Evolutionary conservation across 1,140 invertebrate genomes (phyloP).

Genomic region (Drosophila yakuba): DNA sequence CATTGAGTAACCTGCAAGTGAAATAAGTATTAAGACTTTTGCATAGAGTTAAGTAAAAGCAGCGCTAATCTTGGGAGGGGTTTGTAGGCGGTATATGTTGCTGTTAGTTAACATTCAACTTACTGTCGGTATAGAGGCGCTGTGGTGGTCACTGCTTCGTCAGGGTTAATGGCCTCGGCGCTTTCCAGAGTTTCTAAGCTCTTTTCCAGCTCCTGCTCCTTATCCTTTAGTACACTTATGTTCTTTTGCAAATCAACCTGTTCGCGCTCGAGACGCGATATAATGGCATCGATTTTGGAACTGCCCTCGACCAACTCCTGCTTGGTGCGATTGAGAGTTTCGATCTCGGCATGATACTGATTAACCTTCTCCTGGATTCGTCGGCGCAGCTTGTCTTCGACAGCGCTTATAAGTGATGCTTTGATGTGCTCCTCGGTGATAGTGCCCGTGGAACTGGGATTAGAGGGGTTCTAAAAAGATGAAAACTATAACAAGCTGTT

Average conservation of each 20-base stretch:
- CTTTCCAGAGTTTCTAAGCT: slow-evolving; percentile 91
- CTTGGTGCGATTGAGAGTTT: slow-evolving; percentile 94
- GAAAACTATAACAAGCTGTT: neutral
- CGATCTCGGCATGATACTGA: slow-evolving; percentile 95
- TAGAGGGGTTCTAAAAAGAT: slow-evolving; percentile 54
- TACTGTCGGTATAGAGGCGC: slow-evolving; percentile 98
- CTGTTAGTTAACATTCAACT: slow-evolving; percentile 62
- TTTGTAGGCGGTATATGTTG: too few species aligned
- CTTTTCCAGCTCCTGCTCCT: slow-evolving; percentile 93
- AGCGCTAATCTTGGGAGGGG: too few species aligned
- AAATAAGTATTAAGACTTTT: neutral
- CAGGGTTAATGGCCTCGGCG: slow-evolving; percentile 94
- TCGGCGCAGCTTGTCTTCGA: slow-evolving; percentile 96
- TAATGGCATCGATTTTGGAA: slow-evolving; percentile 92
- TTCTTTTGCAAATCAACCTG: slow-evolving; percentile 94
- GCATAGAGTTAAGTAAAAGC: too few species aligned
- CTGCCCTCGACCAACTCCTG: slow-evolving; percentile 95
- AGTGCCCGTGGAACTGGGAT: slow-evolving; percentile 87
- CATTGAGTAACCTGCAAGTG: slow-evolving; percentile 91
- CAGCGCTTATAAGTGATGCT: slow-evolving; percentile 96
- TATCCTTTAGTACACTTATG: slow-evolving; percentile 92
- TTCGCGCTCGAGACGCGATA: slow-evolving; percentile 93
- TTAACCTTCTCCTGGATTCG: slow-evolving; percentile 95
- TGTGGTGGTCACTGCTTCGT: slow-evolving; percentile 98
- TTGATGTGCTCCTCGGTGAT: slow-evolving; percentile 98